These are phyloP conservation scores for Pseudochirops corinnae DNA, from an alignment of 2,797 vertebrate genomes.

Conservation along the genomic window DNA sequence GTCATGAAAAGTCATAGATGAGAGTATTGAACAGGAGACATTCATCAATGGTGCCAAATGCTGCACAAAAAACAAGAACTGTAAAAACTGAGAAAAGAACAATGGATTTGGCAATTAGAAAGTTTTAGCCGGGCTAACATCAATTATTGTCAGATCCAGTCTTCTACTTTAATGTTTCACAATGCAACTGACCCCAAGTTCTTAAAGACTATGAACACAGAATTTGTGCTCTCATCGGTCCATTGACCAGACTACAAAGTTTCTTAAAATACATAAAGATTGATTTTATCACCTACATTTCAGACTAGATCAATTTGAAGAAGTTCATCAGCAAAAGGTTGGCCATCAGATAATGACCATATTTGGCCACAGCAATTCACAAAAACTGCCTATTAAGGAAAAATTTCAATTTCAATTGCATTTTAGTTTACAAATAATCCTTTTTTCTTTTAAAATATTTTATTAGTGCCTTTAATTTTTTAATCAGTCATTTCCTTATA, in stretches of 20 bases:
- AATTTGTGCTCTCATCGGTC: background rate
- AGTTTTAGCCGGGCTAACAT: background rate
- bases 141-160: background rate
- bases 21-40: background rate
- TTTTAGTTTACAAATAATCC: background rate
- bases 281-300: background rate
- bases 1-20: background rate
- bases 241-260: background rate
- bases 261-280: background rate
- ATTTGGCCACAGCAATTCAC: background rate
- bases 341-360: background rate
- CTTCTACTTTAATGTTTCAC: background rate
- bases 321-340: background rate
- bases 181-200: background rate
- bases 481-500: background rate
- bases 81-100: background rate
- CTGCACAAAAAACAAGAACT: background rate
- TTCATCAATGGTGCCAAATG: background rate
- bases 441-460: background rate
- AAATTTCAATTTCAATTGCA: background rate
- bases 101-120: background rate
- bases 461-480: background rate
- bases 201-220: background rate
- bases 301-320: background rate
- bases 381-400: background rate